Conservation (phyloP, 2,113 vertebrate genomes). For the Pituophis catenifer region DNA sequence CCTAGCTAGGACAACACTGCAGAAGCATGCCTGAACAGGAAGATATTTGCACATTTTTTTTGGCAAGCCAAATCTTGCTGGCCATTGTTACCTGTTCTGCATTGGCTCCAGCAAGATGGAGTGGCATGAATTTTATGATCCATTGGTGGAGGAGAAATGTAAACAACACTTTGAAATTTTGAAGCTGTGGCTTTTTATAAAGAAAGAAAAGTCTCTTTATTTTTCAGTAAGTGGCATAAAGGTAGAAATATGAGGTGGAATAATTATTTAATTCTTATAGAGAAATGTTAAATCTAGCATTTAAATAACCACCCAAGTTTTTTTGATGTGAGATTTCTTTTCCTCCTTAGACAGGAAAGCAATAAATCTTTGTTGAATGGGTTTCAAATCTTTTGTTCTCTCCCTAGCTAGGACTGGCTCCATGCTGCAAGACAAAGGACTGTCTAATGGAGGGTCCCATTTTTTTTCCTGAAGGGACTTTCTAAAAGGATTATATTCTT, state of each 20-base stretch:
- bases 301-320: slow-evolving; percentile 7
- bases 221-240: slow-evolving; percentile 53
- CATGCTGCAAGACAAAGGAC: not conserved
- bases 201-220: slow-evolving; percentile 47
- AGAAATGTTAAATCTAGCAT: slow-evolving; percentile 41
- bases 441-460: not conserved
- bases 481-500: not conserved
- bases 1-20: not conserved
- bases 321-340: not conserved
- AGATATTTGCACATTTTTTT: slow-evolving; percentile 2
- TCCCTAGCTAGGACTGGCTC: not conserved
- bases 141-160: slow-evolving; percentile 33
- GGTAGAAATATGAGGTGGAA: slow-evolving; percentile 49
- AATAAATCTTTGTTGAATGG: slow-evolving; percentile 13
- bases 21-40: not conserved
- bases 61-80: not conserved
- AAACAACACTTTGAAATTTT: slow-evolving; percentile 58
- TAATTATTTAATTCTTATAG: slow-evolving; percentile 51
- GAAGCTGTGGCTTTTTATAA: slow-evolving; percentile 58
- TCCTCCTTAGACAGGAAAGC: not conserved
- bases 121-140: slow-evolving; percentile 25
- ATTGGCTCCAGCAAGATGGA: slow-evolving; percentile 3
- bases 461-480: not conserved
- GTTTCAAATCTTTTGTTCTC: slow-evolving; percentile 3
- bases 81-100: not conserved